Evolutionary conservation across 2,888 invertebrate genomes (phyloP).

Genomic region (Hirtodrosophila confusa): DNA sequence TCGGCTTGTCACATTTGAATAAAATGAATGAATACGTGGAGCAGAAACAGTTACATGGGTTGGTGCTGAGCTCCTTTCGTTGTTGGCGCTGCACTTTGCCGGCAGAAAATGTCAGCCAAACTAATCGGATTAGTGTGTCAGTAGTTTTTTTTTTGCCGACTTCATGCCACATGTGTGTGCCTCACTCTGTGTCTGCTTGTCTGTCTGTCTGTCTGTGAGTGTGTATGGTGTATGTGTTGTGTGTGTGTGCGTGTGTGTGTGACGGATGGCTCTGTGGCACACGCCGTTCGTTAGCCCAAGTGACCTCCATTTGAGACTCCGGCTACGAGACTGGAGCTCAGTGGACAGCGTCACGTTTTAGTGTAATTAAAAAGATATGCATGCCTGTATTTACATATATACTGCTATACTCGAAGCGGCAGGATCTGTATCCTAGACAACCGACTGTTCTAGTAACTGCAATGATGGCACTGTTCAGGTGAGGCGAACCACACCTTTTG

Average conservation of each 20-base stretch:
- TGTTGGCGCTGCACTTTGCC: constrained; percentile 56
- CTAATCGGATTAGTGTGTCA: constrained; percentile 80
- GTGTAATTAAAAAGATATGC: constrained; percentile 75
- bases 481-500: constrained; percentile 26
- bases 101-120: constrained; percentile 71
- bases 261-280: constrained; percentile 57
- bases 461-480: constrained; percentile 8
- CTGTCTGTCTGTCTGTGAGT: constrained; percentile 6
- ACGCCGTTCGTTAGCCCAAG: constrained; percentile 71
- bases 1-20: constrained; percentile 72
- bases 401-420: background rate
- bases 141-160: constrained; percentile 55
- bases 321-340: constrained; percentile 36
- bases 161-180: constrained; percentile 16
- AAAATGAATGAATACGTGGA: constrained; percentile 64
- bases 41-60: constrained; percentile 18
- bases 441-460: constrained; percentile 27
- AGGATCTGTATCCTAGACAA: constrained; percentile 28
- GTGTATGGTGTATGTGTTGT: constrained; percentile 38
- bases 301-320: constrained; percentile 66
- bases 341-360: constrained; percentile 72
- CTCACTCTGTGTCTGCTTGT: constrained; percentile 1
- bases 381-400: constrained; percentile 31
- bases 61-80: constrained; percentile 38
- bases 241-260: constrained; percentile 39